phyloP scores from a whole-genome alignment of 2,888 invertebrate genomes.

The Saturnia pavonia region DNA sequence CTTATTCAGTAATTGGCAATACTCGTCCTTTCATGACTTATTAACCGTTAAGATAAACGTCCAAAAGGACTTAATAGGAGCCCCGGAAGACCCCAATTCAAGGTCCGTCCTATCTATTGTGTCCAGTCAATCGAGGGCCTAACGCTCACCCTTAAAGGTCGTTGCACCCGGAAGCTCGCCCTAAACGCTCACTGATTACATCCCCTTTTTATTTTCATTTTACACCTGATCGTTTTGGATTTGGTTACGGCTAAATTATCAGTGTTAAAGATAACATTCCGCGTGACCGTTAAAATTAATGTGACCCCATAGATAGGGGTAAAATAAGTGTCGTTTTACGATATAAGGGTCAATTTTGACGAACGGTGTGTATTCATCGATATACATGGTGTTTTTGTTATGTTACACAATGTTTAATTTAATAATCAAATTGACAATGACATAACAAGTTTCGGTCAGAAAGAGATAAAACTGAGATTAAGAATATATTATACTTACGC shows the following conservation, averaged over 20 bases:
- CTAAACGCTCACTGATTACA: constrained; percentile 19
- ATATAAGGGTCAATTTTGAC: neutral
- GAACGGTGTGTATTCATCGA: neutral
- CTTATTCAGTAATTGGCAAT: constrained; percentile 2
- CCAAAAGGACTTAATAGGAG: constrained; percentile 4
- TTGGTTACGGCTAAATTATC: constrained; percentile 1
- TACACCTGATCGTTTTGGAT: neutral
- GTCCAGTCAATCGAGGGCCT: constrained; percentile 62
- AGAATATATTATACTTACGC: too few relatives aligned
- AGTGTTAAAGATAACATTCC: neutral
- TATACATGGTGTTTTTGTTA: neutral
- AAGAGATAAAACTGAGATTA: too few relatives aligned
- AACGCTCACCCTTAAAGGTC: constrained; percentile 60
- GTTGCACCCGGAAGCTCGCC: constrained; percentile 56
- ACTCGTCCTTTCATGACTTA: constrained; percentile 2
- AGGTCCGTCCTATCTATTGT: constrained; percentile 45
- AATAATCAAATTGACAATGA: too few relatives aligned
- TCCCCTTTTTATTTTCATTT: constrained; percentile 57
- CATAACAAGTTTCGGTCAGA: too few relatives aligned
- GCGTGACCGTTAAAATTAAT: neutral
- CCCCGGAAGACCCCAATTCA: constrained; percentile 20
- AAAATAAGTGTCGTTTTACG: neutral
- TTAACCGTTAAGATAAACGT: constrained; percentile 9
- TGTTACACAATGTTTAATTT: neutral
- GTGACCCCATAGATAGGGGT: neutral